phyloP scores from a whole-genome alignment of 2,113 vertebrate species.

The Turdus rufiventris region DNA sequence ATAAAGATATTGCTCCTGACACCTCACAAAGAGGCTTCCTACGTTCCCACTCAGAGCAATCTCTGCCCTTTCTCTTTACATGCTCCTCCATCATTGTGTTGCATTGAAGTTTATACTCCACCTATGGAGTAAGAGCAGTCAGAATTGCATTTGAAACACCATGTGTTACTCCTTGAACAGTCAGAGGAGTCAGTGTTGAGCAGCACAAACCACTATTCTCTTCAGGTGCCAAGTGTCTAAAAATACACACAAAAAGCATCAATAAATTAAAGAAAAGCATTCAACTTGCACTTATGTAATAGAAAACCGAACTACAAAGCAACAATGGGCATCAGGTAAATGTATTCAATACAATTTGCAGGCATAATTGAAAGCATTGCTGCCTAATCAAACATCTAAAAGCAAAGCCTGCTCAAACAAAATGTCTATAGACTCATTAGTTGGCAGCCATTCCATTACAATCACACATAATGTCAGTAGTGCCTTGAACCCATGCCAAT shows the following conservation, averaged over 20 bases:
- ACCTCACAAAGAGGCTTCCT: not conserved
- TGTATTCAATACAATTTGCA: constrained; percentile 74
- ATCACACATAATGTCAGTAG: constrained; percentile 79
- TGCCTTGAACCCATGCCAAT: constrained; percentile 80
- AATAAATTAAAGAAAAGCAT: constrained; percentile 71
- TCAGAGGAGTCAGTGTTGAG: constrained; percentile 71
- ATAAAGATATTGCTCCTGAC: not conserved
- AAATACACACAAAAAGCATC: constrained; percentile 63
- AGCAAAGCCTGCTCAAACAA: constrained; percentile 77
- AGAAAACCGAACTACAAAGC: constrained; percentile 72
- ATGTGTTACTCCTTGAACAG: not conserved
- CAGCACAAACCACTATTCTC: constrained; percentile 33
- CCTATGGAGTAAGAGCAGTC: not conserved
- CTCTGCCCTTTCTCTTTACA: not conserved
- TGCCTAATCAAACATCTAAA: constrained; percentile 83
- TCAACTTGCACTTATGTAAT: constrained; percentile 70
- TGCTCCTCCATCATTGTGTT: not conserved
- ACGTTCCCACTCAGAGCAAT: not conserved
- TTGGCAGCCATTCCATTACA: constrained; percentile 80
- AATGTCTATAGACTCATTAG: constrained; percentile 82
- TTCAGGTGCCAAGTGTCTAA: constrained; percentile 56
- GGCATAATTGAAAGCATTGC: constrained; percentile 83
- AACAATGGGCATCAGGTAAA: constrained; percentile 77
- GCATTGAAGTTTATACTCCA: not conserved
- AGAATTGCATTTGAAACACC: not conserved